Evolutionary conservation across 2,113 vertebrate species (phyloP), one percentile per base, ranked within the genome.

Genomic region (Platycercus adscitus): DNA sequence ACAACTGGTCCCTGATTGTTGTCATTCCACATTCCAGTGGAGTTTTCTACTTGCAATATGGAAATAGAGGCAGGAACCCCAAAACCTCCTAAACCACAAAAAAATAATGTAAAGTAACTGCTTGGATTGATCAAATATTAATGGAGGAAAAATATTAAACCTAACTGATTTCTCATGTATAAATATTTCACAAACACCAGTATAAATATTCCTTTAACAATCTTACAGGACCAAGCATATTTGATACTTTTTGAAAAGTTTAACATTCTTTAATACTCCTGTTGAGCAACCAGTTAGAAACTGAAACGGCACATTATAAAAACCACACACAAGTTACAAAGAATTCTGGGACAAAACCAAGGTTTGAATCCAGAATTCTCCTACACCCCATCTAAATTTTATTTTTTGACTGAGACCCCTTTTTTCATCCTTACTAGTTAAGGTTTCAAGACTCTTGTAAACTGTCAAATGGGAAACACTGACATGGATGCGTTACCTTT

Each of bases 141-240:
- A 47, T 52, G 80, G 3, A 7, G 7, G n/a, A 12, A 60, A 86
- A 81, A 75, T 16, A 76, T 12, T 79, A 68, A 81, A 81, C 6
- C 10, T 16, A 81, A 68, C 0, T 7, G 17, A 26, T 75, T 84
- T 5, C 7, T 35, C 56, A 37, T 23, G 6, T 17, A 56, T 56
- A 66, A 78, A 44, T 46, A 2, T 46, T 70, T 55, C 15, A 81
- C 19, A 78, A 56, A 84, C 16, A 2, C 6, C 14, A 44, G 6
- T 26, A 58, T 31, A 63, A 4, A 1, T 63, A 87, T 49, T 81
- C 7, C 18, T 79, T 80, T 56, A 86, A 47, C 50, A 80, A 23
- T 28, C 20, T 52, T 82, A 37, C 0, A 64, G 6, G 3, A 1
- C 9, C 0, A 3, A 53, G 12, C 2, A 17, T 78, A 56, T n/a